Base-by-base conservation (phyloP, 2,113 vertebrate genomes). In the Maccullochella peelii region DNA sequence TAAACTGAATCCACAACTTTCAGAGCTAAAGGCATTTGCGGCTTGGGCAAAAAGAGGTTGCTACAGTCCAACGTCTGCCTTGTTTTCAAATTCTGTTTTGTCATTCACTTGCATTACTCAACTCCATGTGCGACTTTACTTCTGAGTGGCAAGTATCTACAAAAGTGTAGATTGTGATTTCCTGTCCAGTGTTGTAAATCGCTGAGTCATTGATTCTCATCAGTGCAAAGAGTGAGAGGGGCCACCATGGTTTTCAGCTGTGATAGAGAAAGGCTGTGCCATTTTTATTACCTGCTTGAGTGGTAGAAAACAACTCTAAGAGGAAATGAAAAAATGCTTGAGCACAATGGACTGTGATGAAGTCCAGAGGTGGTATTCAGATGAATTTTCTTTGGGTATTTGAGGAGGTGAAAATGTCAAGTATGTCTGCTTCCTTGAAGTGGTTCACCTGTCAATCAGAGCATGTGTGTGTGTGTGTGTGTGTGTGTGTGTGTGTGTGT, bases 331-430 rank as follows among this genome's bases (percentile, higher is more conserved):
- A 16, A 83, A 73, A 70, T 42, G 15, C 59, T 82, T 36, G 25
- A 72, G 62, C 61, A 83, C 52, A 78, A 65, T 68, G 49, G 57
- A 73, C 40, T 14, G 6, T 68, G 73, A 9, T 86, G 54, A 77
- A 83, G 52, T 73, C 68, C 30, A 2, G 69, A 78, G 58, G 71
- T 67, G 78, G 52, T 74, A 58, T 84, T 79, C 74, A 70, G 59
- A 73, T 77, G 3, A 8, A 72, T 81, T 85, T 77, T 84, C 77
- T 73, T 80, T 72, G 59, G 77, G 42, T 81, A 69, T 85, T 80
- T 57, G 63, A 78, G 61, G 83, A 72, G 59, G 78, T 87, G 65
- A 77, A 79, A 78, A 82, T 85, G 79, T 87, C 67, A 91, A 89
- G 86, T 80, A 47, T 49, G 66, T 1, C 55, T 59, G 27, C 68